A percentile compares a stretch with the other conserved stretches of the same genome.
phyloP scores from a whole-genome alignment of 2,113 vertebrate genomes.

The Centropristis striata region DNA sequence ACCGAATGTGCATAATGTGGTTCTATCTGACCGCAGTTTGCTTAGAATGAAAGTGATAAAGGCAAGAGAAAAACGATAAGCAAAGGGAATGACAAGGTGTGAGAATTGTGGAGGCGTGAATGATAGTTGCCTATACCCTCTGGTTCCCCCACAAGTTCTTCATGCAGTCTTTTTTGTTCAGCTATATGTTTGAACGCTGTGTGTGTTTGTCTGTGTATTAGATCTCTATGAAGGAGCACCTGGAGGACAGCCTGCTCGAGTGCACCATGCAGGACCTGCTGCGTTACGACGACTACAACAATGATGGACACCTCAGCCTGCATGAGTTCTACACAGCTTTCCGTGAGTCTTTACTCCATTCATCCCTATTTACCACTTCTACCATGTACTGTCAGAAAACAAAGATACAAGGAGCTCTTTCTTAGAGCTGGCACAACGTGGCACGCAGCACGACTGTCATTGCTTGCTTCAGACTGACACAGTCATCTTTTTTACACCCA shows the following conservation, averaged over 20 bases:
- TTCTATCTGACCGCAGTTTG: not conserved
- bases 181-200: not conserved
- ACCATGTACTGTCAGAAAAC: not conserved
- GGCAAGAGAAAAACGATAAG: not conserved
- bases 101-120: not conserved
- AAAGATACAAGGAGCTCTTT: no score
- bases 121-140: conserved; percentile 1
- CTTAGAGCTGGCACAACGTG: no score
- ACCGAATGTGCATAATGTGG: conserved; percentile 12
- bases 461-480: no score
- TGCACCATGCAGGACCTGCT: conserved; percentile 93
- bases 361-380: not conserved
- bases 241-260: conserved; percentile 86
- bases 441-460: no score
- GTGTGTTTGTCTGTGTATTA: conserved; percentile 60
- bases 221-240: conserved; percentile 87
- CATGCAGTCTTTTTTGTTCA: not conserved
- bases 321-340: conserved; percentile 95
- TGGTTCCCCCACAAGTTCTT: not conserved
- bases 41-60: conserved; percentile 5
- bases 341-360: conserved; percentile 87
- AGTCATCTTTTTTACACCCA: no score
- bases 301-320: conserved; percentile 88
- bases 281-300: conserved; percentile 96
- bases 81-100: not conserved